Evolutionary conservation across 1,140 invertebrate species (phyloP).

Genomic region (Phymastichus coffea): DNA sequence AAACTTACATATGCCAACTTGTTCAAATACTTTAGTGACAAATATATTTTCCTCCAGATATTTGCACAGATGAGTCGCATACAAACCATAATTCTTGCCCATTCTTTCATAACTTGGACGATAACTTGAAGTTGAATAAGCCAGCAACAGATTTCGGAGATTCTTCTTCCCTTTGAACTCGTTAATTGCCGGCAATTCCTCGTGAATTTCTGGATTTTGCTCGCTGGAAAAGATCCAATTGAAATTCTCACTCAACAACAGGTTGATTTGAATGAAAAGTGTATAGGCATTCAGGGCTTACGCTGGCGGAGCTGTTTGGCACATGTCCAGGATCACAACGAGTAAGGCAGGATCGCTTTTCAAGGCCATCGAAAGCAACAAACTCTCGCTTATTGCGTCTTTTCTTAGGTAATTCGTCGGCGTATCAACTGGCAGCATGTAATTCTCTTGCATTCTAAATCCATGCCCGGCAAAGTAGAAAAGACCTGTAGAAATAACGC

Average conservation of each 20-base stretch:
- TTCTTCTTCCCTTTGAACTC: conserved; percentile 43
- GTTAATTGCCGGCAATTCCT: conserved; percentile 40
- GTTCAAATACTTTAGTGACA: conserved; percentile 44
- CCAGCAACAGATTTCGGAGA: conserved; percentile 46
- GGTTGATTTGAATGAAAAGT: too few species aligned
- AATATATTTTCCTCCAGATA: conserved; percentile 42
- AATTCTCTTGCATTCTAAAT: conserved; percentile 51
- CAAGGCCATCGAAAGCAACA: conserved; percentile 41
- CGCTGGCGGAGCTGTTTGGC: conserved; percentile 44
- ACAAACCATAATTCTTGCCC: conserved; percentile 40
- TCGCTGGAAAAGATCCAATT: conserved; percentile 37
- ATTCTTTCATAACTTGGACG: conserved; percentile 42
- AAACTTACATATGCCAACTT: conserved; percentile 45
- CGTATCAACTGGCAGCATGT: conserved; percentile 47
- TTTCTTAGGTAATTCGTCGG: conserved; percentile 40
- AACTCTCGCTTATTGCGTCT: conserved; percentile 47
- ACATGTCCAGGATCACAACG: conserved; percentile 49
- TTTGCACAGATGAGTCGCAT: conserved; percentile 42
- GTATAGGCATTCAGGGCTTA: too few species aligned
- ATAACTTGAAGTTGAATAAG: conserved; percentile 46
- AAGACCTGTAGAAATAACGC: conserved; percentile 38
- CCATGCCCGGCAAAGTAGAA: conserved; percentile 54
- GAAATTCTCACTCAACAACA: too few species aligned
- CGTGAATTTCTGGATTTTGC: conserved; percentile 42
- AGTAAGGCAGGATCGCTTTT: conserved; percentile 45